phyloP scores from a whole-genome alignment of 2,113 vertebrate genomes.

The Spea multiplicata region DNA sequence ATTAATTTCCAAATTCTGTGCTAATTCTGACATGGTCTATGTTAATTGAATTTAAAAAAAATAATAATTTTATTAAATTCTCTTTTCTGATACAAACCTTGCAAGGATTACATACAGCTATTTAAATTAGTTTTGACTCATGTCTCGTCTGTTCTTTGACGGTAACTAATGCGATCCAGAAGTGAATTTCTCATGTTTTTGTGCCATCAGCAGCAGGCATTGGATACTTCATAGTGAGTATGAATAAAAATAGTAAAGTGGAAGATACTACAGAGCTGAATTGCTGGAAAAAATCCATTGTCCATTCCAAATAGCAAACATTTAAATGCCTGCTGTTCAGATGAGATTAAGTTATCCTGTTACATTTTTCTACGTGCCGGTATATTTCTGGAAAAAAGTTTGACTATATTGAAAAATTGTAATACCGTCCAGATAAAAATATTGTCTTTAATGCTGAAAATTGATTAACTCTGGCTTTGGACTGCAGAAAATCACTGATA shows the following conservation, averaged over 20 bases:
- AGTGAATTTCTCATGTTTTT: conserved; percentile 55
- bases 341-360: conserved; percentile 27
- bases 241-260: conserved; percentile 35
- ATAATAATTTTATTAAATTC: too few relatives aligned
- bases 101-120: conserved; percentile 51
- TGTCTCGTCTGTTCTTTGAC: conserved; percentile 45
- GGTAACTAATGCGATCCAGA: conserved; percentile 45
- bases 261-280: conserved; percentile 46
- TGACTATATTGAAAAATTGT: conserved; percentile 38
- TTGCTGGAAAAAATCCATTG: conserved; percentile 30
- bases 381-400: conserved; percentile 29
- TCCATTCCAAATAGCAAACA: conserved; percentile 37
- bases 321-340: conserved; percentile 23
- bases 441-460: conserved; percentile 40
- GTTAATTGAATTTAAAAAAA: too few relatives aligned
- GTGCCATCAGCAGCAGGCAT: conserved; percentile 34
- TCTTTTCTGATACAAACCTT: too few relatives aligned
- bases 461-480: conserved; percentile 34
- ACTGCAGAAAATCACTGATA: conserved; percentile 44
- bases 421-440: conserved; percentile 41
- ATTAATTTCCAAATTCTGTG: too few relatives aligned
- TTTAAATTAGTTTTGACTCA: conserved; percentile 52
- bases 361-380: conserved; percentile 24
- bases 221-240: conserved; percentile 11
- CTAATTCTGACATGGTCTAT: too few relatives aligned